Base-by-base conservation (phyloP, 2,888 invertebrate species). In the Apeira syringaria region DNA sequence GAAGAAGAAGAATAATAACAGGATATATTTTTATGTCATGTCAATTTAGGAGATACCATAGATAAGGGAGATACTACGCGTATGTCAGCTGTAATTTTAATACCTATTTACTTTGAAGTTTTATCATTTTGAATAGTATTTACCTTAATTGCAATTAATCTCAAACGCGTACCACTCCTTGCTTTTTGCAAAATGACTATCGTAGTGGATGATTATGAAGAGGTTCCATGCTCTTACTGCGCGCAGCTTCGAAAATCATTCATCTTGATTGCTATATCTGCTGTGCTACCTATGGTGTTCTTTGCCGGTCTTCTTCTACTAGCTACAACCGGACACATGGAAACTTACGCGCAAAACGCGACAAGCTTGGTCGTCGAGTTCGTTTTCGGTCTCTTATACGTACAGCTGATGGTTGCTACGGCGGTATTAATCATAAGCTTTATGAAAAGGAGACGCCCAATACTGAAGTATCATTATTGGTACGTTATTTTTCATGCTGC, bases 371-470 rank as follows among this genome's bases (percentile, higher is more conserved):
- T 83, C 0, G 74, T 78, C 0, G 75, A 81, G 39, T 74, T 80
- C 15, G 61, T 80, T 0, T 76, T 77, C 9, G 69, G 64, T 0
- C 37, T 84, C 0, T 63, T 85, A 0, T 82, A 78, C 35, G 38
- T 76, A 0, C 83, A 85, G 30, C 54, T 85, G 0, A 69, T 80
- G n/a, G 67, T 76, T 0, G 85, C 83, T 0, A 68, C 75, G 0
- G 64, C 68, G 0, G 51, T 83, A 2, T 48, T 85, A 0, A 60
- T 80, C 13, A 47, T 69, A n/a, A 73, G 69, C 30, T 74, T 70
- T 26, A 36, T 70, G 10, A 76, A 69, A 34, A 55, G 70, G 36
- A 61, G 61, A 3, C 61, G 68, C 0, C 72, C 73, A 0, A 35
- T 72, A 0, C 31, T 69, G 5, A 77, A 74, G 31, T 78, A 73